Conservation (phyloP, 2,888 invertebrate genomes). For the Vanessa cardui region DNA sequence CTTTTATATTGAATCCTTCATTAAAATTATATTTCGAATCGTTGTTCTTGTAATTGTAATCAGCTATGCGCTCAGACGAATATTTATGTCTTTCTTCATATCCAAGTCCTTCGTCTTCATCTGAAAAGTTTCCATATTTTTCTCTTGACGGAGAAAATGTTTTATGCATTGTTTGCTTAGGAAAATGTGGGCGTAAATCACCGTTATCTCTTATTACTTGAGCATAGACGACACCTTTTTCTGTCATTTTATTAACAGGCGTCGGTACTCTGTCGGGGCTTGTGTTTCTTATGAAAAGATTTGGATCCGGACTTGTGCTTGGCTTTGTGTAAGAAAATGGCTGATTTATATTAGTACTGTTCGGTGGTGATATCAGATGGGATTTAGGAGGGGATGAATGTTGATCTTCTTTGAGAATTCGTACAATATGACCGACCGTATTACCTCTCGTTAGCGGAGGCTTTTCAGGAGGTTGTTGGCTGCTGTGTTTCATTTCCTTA, state of each 20-base stretch:
- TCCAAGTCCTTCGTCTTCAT: conserved; percentile 91
- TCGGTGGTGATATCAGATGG: conserved; percentile 84
- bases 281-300: conserved; percentile 67
- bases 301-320: conserved; percentile 79
- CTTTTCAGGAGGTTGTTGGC: conserved; percentile 87
- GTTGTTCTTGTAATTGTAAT: conserved; percentile 77
- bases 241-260: conserved; percentile 77
- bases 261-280: conserved; percentile 77
- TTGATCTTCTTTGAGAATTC: conserved; percentile 88
- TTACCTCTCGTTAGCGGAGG: conserved; percentile 87
- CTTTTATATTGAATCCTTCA: conserved; percentile 74
- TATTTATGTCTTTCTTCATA: conserved; percentile 84
- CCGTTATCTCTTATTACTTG: conserved; percentile 85
- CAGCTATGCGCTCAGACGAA: conserved; percentile 59
- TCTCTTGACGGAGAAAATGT: conserved; percentile 74
- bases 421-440: conserved; percentile 90
- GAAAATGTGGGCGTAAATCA: conserved; percentile 54
- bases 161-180: conserved; percentile 80
- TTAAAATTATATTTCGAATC: conserved; percentile 70
- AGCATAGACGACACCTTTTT: conserved; percentile 88
- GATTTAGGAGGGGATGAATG: conserved; percentile 85
- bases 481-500: conserved; percentile 87
- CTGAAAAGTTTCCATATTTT: conserved; percentile 84
- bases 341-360: conserved; percentile 87
- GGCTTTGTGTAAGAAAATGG: conserved; percentile 91